phyloP scores from a whole-genome alignment of 2,888 invertebrate genomes.

The Alloplasta piceator region DNA sequence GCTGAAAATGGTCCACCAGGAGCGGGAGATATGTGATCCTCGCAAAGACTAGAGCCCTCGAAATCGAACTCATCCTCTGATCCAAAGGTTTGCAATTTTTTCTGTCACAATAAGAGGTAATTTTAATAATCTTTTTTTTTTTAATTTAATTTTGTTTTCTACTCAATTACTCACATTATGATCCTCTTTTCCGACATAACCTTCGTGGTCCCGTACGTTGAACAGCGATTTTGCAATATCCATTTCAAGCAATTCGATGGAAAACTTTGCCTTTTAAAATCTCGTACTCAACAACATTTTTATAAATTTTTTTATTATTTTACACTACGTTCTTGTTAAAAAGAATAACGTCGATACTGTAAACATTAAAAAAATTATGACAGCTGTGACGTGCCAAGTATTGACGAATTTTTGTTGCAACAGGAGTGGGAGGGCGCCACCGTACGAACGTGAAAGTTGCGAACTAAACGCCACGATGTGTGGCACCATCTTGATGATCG shows the following conservation, averaged over 20 bases:
- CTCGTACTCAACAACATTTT: slow-evolving; percentile 34
- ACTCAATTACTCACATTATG: slow-evolving; percentile 86
- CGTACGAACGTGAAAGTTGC: neutral
- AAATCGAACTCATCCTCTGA: slow-evolving; percentile 91
- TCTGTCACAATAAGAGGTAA: slow-evolving; percentile 83
- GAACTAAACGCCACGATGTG: neutral
- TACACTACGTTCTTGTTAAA: neutral
- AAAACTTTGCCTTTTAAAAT: slow-evolving; percentile 2
- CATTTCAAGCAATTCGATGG: slow-evolving; percentile 84
- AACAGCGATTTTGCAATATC: slow-evolving; percentile 97
- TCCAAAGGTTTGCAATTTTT: slow-evolving; percentile 90
- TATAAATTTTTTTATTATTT: neutral
- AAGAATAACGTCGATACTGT: slow-evolving; percentile 34
- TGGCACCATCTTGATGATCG: slow-evolving; percentile 23
- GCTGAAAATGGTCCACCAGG: slow-evolving; percentile 97
- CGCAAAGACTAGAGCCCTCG: slow-evolving; percentile 88
- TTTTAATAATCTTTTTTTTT: slow-evolving; percentile 10
- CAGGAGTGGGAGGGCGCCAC: slow-evolving; percentile 28
- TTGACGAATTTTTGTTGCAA: slow-evolving; percentile 37
- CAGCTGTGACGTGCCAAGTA: slow-evolving; percentile 58
- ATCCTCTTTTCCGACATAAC: slow-evolving; percentile 94
- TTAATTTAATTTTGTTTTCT: neutral
- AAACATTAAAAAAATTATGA: slow-evolving; percentile 58
- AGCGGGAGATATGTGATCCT: slow-evolving; percentile 89
- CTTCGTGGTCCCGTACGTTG: slow-evolving; percentile 93